Base-by-base conservation (phyloP, 2,113 vertebrate species). In the Rallus limicola region DNA sequence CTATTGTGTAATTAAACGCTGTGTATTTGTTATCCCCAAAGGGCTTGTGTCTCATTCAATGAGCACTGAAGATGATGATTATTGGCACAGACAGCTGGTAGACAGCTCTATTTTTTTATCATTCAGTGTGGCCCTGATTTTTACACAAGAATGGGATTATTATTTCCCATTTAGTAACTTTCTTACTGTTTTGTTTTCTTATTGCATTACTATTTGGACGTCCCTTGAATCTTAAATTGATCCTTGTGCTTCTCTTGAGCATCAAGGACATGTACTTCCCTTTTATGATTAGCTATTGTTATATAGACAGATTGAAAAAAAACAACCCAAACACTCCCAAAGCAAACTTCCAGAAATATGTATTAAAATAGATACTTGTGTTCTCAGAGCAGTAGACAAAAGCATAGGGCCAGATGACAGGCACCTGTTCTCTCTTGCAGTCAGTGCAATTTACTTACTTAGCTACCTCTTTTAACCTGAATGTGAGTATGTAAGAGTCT, bases 1-100 rank as follows among this genome's bases (percentile, higher is more conserved):
- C 65, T 89, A 40, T 87, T 92, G 62, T 40, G 44, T 90, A 92
- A 96, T 80, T 79, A 88, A 82, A 74, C 69, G 33, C 20, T 86
- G 24, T 53, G 28, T 62, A 58, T 72, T 82, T 76, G 70, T 86
- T 86, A 85, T 86, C 42, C 75, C 75, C 18, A 33, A 67, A 82
- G 87, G 84, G 56, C n/a, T 92, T 93, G 77, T 86, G 69, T 74
- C 85, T 74, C 59, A 63, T 68, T 82, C 84, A 88, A 1, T 95
- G 85, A 85, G 29, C 82, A 65, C 71, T 75, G 82, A 88, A 89
- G 58, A 76, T 78, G 87, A 91, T 46, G 24, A n/a, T 50, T 95
- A 76, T 69, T 62, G 84, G 40, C 79, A 91, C 31, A 89, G 69
- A 71, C 81, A 85, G 53, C 16, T 50, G 13, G 65, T 78, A 83